Base-by-base conservation (phyloP, 1,140 invertebrate species). In the Rhopalosiphum maidis region DNA sequence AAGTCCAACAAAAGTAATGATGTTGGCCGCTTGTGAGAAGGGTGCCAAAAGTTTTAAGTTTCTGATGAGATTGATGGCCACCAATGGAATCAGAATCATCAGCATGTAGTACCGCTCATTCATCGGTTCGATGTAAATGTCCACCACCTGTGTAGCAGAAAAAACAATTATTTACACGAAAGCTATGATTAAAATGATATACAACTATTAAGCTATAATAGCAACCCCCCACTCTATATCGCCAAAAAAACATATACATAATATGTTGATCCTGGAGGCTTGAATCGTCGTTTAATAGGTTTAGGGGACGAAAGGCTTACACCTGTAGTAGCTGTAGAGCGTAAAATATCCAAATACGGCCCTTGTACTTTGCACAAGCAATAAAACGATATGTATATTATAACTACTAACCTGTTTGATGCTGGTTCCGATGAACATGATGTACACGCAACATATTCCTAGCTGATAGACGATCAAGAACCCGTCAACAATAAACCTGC, bases 401-500 rank as follows among this genome's bases (percentile, higher is more conserved):
- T 5, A n/a, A 77, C 48, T 23, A 86, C 91, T 94, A 94, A 96
- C 96, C 95, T 96, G 96, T 94, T 97, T 96, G 9, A 97, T 95
- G 94, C 96, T 98, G 51, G 96, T 96, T 2, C 97, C 96, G 30
- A 98, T 97, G 95, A 98, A 98, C 9, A 98, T 97, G 48, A 98
- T 97, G 95, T 98, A 98, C 5, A 98, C 97, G 94, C 97, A 98
- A 95, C 98, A 98, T 95, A 98, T 98, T 68, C 98, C 98, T 93
- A 98, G 96, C 95, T 98, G 98, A 94, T 98, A 98, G 82, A 98
- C 96, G n/a, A 98, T 97, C 92, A 98, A 96, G 94, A 98, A 97
- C 3, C 96, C 94, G 94, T 97, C 97, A 18, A 97, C 96, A 77
- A 96, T 95, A 35, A 95, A 94, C 43, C 96, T 96, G 93, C 95